These are phyloP conservation scores for Hofmannophila pseudospretella DNA, from an alignment of 2,888 invertebrate species.

Conservation along the genomic window DNA sequence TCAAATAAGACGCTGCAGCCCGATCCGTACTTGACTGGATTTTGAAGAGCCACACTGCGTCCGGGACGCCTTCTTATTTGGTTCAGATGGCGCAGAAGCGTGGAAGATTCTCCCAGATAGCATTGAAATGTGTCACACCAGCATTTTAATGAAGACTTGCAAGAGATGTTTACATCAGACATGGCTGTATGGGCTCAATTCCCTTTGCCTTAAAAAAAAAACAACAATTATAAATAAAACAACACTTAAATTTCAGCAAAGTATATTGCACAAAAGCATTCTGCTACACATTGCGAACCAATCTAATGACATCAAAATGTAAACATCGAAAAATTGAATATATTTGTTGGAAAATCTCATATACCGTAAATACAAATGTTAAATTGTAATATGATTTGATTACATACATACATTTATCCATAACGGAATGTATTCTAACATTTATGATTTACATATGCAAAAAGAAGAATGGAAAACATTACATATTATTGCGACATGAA, in stretches of 20 bases:
- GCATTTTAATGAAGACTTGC: too few relatives aligned
- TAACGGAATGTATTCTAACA: slow-evolving; percentile 7
- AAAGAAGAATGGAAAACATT: slow-evolving; percentile 1
- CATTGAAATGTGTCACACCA: too few relatives aligned
- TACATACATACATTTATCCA: slow-evolving; percentile 1
- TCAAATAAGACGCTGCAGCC: too few relatives aligned
- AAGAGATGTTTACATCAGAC: too few relatives aligned
- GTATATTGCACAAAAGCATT: slow-evolving; percentile 31
- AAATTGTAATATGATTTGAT: slow-evolving; percentile 2
- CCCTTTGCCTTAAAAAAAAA: too few relatives aligned
- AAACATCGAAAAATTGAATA: slow-evolving; percentile 17
- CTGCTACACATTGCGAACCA: slow-evolving; percentile 27
- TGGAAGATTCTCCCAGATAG: too few relatives aligned
- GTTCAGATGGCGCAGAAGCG: too few relatives aligned
- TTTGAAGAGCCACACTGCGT: too few relatives aligned
- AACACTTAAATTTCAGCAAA: slow-evolving; percentile 22
- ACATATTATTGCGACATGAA: too few relatives aligned
- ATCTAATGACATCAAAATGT: slow-evolving; percentile 19
- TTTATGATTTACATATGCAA: slow-evolving; percentile 8
- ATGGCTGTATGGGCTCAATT: too few relatives aligned
- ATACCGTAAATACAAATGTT: slow-evolving; percentile 2
- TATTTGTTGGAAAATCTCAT: slow-evolving; percentile 6
- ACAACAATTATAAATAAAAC: slow-evolving; percentile 16
- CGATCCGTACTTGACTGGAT: too few relatives aligned
- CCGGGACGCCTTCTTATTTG: too few relatives aligned